These are phyloP conservation scores for Gortyna flavago DNA, from an alignment of 2,888 invertebrate genomes.

Conservation along the genomic window DNA sequence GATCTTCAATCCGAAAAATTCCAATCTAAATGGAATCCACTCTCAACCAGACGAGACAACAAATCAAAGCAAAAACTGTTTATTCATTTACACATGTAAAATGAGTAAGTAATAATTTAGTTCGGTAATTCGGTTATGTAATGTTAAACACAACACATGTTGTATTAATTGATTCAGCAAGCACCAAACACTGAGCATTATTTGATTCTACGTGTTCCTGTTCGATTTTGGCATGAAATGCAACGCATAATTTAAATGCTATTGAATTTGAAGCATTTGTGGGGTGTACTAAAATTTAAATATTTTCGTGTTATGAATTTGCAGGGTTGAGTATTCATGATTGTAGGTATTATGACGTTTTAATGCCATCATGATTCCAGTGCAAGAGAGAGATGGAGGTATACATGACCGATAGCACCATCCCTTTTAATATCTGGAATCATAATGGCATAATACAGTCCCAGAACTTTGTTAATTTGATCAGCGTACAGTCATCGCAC, in stretches of 20 bases:
- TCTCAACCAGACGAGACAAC: background rate
- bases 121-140: constrained; percentile 11
- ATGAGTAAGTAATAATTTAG: background rate
- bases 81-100: background rate
- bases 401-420: background rate
- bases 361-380: background rate
- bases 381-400: constrained; percentile 2
- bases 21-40: background rate
- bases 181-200: constrained; percentile 26
- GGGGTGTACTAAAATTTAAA: background rate
- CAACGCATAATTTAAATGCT: constrained; percentile 14
- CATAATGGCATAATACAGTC: background rate
- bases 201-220: constrained; percentile 17
- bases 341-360: background rate
- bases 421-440: background rate
- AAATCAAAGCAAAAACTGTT: background rate
- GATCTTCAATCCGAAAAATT: background rate
- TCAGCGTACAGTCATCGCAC: background rate
- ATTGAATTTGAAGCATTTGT: constrained; percentile 27
- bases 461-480: background rate
- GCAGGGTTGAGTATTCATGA: background rate
- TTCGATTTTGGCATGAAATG: constrained; percentile 41
- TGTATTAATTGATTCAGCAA: constrained; percentile 25
- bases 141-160: constrained; percentile 23
- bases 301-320: background rate